Base-by-base conservation (phyloP, 2,797 vertebrate species). In the Danio jaintianensis region DNA sequence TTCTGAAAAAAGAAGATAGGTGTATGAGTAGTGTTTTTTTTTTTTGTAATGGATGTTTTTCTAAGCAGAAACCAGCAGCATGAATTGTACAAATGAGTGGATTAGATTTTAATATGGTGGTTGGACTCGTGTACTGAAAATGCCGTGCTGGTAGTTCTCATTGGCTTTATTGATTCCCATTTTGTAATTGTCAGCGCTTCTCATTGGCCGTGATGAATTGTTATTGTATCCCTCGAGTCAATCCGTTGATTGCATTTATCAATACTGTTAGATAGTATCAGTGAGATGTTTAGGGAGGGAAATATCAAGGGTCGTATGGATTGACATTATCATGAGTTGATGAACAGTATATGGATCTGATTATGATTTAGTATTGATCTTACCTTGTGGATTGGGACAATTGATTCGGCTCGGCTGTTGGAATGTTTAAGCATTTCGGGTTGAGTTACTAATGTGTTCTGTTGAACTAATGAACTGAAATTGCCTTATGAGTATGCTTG, bases 151-250 rank as follows among this genome's bases (percentile, higher is more conserved):
- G 87, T 87, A 87, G 83, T 90, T 89, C 75, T 86, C 82, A 79
- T 89, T 86, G 86, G 87, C 82, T 68, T 55, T 88, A 94, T 93
- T 91, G 93, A 93, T 94, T 93, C 84, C 87, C 87, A 87, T 91
- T 94, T 88, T 88, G 87, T 92, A 88, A 88, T 67, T 87, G 88
- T 92, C 88, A 84, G 73, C 87, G 74, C 69, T 81, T 83, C 81
- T 87, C 83, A 83, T 74, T 83, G 79, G 67, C 72, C 76, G 70
- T 85, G 87, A 91, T 89, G 91, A 90, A 93, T 87, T 86, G 88
- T 89, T 80, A 79, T 77, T 85, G 82, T 79, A 56, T 80, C 76
- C 84, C 73, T 78, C 58, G 61, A 29, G 68, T 83, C 69, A 66
- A 22, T 73, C 15, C 40, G 61, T 56, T 80, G 52, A 73, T 80